Conservation (phyloP, 2,797 vertebrate species). For the Hoplostethus atlanticus region DNA sequence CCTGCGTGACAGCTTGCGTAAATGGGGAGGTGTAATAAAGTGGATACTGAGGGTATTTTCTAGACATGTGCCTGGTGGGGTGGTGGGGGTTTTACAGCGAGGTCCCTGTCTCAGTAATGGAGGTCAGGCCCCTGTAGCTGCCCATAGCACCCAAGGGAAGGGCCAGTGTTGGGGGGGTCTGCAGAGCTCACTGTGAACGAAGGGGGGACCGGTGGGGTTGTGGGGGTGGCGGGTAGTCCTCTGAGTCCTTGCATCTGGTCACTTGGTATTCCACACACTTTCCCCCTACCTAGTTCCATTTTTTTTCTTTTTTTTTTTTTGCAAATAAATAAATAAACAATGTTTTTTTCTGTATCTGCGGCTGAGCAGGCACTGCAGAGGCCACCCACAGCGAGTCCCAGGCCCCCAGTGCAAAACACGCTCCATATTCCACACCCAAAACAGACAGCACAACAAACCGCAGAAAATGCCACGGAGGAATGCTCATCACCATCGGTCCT, state of each 20-base stretch:
- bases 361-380: not conserved
- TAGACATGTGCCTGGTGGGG: conserved; percentile 26
- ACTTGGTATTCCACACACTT: conserved; percentile 46
- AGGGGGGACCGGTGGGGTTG: not conserved
- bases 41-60: conserved; percentile 17
- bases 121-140: conserved; percentile 62
- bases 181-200: conserved; percentile 10
- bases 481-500: conserved; percentile 38
- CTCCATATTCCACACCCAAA: conserved; percentile 11
- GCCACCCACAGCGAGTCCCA: conserved; percentile 23
- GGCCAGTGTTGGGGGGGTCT: conserved; percentile 31
- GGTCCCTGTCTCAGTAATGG: conserved; percentile 60
- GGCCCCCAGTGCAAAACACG: conserved; percentile 10
- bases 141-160: conserved; percentile 43
- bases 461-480: conserved; percentile 25
- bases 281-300: not conserved
- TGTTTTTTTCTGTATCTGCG: conserved; percentile 7
- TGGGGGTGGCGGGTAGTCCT: conserved; percentile 20
- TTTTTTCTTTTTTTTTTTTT: too few relatives aligned
- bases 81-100: conserved; percentile 32
- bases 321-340: conserved; percentile 21
- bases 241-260: conserved; percentile 27
- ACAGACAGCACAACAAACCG: not conserved
- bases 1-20: conserved; percentile 12
- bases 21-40: not conserved